Evolutionary conservation across 2,888 invertebrate species (phyloP).

Genomic region (Tetropium fuscum): DNA sequence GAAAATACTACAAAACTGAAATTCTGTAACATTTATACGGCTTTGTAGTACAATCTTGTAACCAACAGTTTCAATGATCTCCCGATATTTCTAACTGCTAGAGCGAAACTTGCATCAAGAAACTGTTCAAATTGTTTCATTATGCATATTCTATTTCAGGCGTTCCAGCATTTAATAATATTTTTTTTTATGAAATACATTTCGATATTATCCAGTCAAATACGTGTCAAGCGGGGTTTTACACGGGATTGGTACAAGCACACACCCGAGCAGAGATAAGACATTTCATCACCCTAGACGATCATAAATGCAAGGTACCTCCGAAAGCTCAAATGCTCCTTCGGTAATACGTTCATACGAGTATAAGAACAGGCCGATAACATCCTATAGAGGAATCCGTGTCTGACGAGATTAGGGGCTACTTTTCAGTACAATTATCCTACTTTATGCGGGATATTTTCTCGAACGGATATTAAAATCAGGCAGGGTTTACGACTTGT

Average conservation of each 20-base stretch:
- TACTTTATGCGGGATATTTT: no score
- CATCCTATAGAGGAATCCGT: slow-evolving; percentile 3
- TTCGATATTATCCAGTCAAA: slow-evolving; percentile 12
- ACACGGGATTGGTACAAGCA: not conserved
- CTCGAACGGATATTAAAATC: no score
- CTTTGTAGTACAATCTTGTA: no score
- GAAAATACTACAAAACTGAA: no score
- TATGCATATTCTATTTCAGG: not conserved
- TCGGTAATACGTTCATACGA: slow-evolving; percentile 12
- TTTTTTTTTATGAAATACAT: not conserved
- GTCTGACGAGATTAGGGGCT: slow-evolving; percentile 2
- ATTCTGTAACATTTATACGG: no score
- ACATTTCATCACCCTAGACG: slow-evolving; percentile 1
- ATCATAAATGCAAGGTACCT: slow-evolving; percentile 6
- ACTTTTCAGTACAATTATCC: slow-evolving; percentile 4
- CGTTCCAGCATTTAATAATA: not conserved
- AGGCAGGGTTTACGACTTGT: no score
- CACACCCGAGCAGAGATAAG: slow-evolving; percentile 7
- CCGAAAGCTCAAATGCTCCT: slow-evolving; percentile 2
- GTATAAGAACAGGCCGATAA: slow-evolving; percentile 8
- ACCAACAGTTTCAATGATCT: no score
- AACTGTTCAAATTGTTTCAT: no score
- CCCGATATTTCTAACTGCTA: no score
- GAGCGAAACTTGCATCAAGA: no score
- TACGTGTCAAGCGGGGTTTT: not conserved